Evolutionary conservation across 2,888 invertebrate species (phyloP).

Genomic region (Hydrotaea diabolus): DNA sequence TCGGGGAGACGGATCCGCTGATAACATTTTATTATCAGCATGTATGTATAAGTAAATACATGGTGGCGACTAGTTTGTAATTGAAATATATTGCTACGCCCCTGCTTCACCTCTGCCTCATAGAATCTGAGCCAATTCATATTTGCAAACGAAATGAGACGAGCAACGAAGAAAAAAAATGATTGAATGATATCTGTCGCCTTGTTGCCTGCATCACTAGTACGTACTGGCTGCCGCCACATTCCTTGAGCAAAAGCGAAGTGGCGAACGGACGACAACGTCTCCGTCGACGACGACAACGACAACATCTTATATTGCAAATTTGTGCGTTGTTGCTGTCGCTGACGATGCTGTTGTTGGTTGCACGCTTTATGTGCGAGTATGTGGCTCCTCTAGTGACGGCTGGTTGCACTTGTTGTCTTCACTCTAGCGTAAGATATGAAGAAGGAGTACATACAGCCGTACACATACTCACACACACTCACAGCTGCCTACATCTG

Average conservation of each 20-base stretch:
- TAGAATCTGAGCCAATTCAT: constrained; percentile 52
- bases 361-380: constrained; percentile 1
- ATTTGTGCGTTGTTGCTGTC: constrained; percentile 41
- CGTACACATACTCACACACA: too few relatives aligned
- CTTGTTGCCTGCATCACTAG: constrained; percentile 64
- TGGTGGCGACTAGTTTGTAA: too few relatives aligned
- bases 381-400: constrained; percentile 46
- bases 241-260: constrained; percentile 61
- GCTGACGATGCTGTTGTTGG: too few relatives aligned
- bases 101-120: neutral
- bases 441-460: constrained; percentile 41
- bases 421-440: constrained; percentile 67
- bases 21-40: too few relatives aligned
- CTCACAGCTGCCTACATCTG: constrained; percentile 1
- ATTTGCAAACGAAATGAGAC: constrained; percentile 28
- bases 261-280: constrained; percentile 48
- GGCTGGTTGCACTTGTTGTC: constrained; percentile 68
- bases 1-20: too few relatives aligned
- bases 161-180: constrained; percentile 24
- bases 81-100: neutral
- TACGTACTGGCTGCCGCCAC: constrained; percentile 59
- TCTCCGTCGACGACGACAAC: constrained; percentile 46
- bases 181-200: constrained; percentile 68
- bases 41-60: too few relatives aligned
- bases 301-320: constrained; percentile 65